phyloP scores from a whole-genome alignment of 1,140 invertebrate genomes.

The Zophobas morio region DNA sequence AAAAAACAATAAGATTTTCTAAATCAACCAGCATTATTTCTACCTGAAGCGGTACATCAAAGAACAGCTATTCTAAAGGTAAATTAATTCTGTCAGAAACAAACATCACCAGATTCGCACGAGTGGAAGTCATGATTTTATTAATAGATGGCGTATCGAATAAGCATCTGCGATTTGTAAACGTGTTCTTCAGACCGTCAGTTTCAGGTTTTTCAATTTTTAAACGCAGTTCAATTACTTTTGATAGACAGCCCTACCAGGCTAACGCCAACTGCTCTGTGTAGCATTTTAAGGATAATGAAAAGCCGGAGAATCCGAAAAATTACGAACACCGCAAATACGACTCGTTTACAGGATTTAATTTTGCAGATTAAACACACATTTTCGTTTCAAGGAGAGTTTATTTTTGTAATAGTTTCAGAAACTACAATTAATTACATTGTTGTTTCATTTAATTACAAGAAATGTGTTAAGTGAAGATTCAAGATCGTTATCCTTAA shows the following conservation, averaged over 20 bases:
- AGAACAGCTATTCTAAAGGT: slow-evolving; percentile 55
- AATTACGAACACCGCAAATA: slow-evolving; percentile 34
- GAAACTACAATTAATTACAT: too few relatives aligned
- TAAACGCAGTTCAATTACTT: slow-evolving; percentile 60
- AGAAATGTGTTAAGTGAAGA: too few relatives aligned
- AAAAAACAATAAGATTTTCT: slow-evolving; percentile 1
- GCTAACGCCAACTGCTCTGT: slow-evolving; percentile 18
- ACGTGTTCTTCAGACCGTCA: slow-evolving; percentile 57
- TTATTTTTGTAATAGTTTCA: too few relatives aligned
- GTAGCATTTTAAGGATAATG: slow-evolving; percentile 42
- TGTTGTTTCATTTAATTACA: too few relatives aligned
- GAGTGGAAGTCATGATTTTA: slow-evolving; percentile 60
- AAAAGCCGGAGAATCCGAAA: slow-evolving; percentile 32
- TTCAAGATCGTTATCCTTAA: too few relatives aligned
- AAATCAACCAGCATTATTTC: slow-evolving; percentile 13
- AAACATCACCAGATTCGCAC: slow-evolving; percentile 51
- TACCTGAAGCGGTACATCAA: slow-evolving; percentile 50
- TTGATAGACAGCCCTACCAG: slow-evolving; percentile 38
- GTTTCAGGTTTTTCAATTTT: slow-evolving; percentile 61
- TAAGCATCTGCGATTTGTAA: slow-evolving; percentile 60
- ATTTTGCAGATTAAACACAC: not conserved
- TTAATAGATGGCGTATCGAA: slow-evolving; percentile 62
- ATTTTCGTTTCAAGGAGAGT: too few relatives aligned
- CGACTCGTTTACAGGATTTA: not conserved
- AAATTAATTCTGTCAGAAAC: slow-evolving; percentile 61